Evolutionary conservation across 2,797 vertebrate species (phyloP), one percentile per base, ranked within the genome.

Genomic region (Coregonus ussuriensis): DNA sequence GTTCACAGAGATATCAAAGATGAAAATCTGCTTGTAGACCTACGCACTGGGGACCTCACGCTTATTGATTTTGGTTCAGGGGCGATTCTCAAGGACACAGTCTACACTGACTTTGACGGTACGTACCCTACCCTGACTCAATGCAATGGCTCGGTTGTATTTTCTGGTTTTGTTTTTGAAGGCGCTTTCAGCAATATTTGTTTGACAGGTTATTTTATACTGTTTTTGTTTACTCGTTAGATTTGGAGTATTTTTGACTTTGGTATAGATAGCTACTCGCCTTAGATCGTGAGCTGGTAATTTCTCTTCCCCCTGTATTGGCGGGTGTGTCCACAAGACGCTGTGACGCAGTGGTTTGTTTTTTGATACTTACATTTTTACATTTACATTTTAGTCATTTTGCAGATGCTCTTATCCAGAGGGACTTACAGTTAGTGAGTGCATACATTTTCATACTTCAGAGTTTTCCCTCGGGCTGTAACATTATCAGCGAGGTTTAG

Each of bases 41-140:
- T 98, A 71, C 92, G 96, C 88, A 95, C 94, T 0, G 98, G 97
- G 62, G 96, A 98, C 86, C 96, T 99, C 74, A 99, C 98, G 91
- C 96, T 99, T 77, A 99, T 99, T 74, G 98, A 99, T 93, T 99
- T 99, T 80, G 98, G 98, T 75, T 99, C 98, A 0, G 98, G 98
- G 77, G 97, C 98, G 18, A 93, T 99, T 74, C 98, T 99, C 88
- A 97, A 97, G 95, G 98, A 99, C 95, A 99, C 98, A 0, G 98
- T 99, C 74, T 99, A 99, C 93, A 99, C 98, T 0, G 97, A 99
- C 85, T 99, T 99, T 51, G 97, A 99, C 14, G 98, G 98, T 99
- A 94, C 80, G 94, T 87, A 79, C 1, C 67, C 63, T 1, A 47
- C 41, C 9, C 7, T 67, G 16, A 5, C 31, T 16, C 65, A 35